Evolutionary conservation across 1,140 invertebrate species (phyloP), one percentile per base, ranked within the genome.

Genomic region (Drosophila dunni): DNA sequence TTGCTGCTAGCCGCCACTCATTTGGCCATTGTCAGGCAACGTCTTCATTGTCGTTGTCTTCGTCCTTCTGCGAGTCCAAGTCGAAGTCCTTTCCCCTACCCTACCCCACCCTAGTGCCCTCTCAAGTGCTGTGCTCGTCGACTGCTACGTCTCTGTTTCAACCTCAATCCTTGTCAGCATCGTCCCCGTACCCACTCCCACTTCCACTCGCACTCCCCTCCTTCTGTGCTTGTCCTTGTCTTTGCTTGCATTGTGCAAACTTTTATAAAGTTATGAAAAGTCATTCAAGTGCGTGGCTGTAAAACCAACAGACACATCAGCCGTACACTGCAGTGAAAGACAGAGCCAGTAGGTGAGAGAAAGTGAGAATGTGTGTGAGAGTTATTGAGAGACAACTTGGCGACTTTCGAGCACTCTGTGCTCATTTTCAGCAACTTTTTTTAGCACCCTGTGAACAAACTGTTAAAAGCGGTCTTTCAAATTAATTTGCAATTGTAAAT

Each of bases 201-300:
- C 6, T 0, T 6, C 24, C 24, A n/a, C n/a, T n/a, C n/a, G n/a
- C n/a, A n/a, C n/a, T n/a, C n/a, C n/a, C n/a, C n/a, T n/a, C 1
- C 24, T 24, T 3, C 24, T 24, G 24, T 1, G 1, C 34, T 15
- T 13, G 11, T 4, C 38, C 36, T 13, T 75, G 17, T 10, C 46
- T 11, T 42, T 46, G 40, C 53, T 38, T 75, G 82, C 67, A 79
- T 81, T 82, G 79, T 81, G 81, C 70, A 83, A 84, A 83, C 73
- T 84, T 84, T 83, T 83, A 83, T 84, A 84, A 84, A 84, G 81
- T 84, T 86, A 86, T 86, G 83, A 86, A 86, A 86, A 86, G 83
- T 86, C 83, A 86, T 86, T 86, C 83, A 86, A 86, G 83, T 88
- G 77, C 76, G 64, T 78, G 66, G 66, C 71, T 40, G 44, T 44